Percentiles rank a stretch among this genome's conserved stretches.
phyloP scores from a whole-genome alignment of 2,797 vertebrate genomes.

The Columba guinea region DNA sequence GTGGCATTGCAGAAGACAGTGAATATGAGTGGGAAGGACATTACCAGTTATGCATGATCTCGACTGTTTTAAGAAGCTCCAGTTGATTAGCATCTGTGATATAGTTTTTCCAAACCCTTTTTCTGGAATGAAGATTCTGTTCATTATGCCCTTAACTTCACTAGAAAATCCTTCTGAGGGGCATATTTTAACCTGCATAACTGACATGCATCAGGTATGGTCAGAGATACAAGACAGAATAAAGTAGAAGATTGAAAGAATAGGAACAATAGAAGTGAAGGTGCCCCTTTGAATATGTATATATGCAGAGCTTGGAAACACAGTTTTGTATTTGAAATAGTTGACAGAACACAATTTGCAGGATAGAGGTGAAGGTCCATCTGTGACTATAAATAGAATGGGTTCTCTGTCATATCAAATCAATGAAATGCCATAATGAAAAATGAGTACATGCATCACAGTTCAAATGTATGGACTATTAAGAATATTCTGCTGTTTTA shows the following conservation, averaged over 20 bases:
- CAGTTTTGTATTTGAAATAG: background rate
- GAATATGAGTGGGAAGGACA: background rate
- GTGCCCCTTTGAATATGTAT: background rate
- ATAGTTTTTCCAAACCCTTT: background rate
- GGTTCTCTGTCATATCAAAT: background rate
- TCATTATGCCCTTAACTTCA: background rate
- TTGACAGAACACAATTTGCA: background rate
- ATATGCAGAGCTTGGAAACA: background rate
- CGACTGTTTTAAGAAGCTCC: background rate
- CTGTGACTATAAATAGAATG: background rate
- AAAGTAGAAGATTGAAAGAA: background rate
- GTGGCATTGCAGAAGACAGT: background rate
- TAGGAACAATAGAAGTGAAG: background rate
- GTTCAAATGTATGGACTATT: background rate
- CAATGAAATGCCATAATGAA: background rate
- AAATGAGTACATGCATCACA: background rate
- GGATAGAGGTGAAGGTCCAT: background rate
- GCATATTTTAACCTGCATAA: background rate
- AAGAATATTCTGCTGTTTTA: background rate
- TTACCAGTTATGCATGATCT: background rate
- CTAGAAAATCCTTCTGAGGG: background rate
- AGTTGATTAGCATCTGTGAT: background rate
- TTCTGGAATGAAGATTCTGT: background rate
- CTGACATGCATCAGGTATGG: background rate
- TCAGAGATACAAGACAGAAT: background rate